Percentiles rank a stretch among this genome's conserved stretches.
Evolutionary conservation across 1,140 invertebrate genomes (phyloP).

Genomic region (Hypothenemus hampei): DNA sequence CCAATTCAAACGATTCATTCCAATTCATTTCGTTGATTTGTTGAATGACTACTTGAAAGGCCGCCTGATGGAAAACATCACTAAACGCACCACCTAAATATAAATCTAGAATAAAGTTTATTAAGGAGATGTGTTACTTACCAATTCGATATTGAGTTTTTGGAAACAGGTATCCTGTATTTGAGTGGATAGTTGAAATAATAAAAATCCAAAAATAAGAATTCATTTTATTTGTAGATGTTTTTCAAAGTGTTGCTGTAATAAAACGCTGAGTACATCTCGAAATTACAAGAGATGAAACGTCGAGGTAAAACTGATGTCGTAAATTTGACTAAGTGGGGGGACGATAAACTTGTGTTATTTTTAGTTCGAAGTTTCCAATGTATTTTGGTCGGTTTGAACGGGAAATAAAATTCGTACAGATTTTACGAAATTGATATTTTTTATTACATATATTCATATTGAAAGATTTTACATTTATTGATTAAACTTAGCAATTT

Average conservation of each 20-base stretch:
- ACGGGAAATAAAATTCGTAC: background rate
- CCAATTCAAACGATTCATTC: constrained; percentile 39
- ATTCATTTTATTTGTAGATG: no score
- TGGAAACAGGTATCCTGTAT: background rate
- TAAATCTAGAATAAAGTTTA: background rate
- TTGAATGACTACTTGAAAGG: constrained; percentile 45
- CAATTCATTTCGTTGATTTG: constrained; percentile 41
- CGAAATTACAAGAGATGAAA: no score
- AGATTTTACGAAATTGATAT: background rate
- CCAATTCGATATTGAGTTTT: constrained; percentile 1
- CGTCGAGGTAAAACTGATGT: background rate
- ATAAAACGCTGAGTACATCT: no score
- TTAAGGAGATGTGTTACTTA: background rate
- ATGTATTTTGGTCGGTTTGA: background rate
- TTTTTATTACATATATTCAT: background rate
- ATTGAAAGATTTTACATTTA: no score
- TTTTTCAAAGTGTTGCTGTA: no score
- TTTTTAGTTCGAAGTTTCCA: background rate
- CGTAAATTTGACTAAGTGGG: background rate
- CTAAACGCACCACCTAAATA: constrained; percentile 46
- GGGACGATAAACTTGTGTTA: background rate
- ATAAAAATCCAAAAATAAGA: background rate
- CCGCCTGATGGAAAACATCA: constrained; percentile 40
- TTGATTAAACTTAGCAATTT: background rate
- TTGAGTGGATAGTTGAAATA: background rate